Evolutionary conservation across 2,113 vertebrate genomes (phyloP), one percentile per base, ranked within the genome.

Genomic region (Oncorhynchus keta): DNA sequence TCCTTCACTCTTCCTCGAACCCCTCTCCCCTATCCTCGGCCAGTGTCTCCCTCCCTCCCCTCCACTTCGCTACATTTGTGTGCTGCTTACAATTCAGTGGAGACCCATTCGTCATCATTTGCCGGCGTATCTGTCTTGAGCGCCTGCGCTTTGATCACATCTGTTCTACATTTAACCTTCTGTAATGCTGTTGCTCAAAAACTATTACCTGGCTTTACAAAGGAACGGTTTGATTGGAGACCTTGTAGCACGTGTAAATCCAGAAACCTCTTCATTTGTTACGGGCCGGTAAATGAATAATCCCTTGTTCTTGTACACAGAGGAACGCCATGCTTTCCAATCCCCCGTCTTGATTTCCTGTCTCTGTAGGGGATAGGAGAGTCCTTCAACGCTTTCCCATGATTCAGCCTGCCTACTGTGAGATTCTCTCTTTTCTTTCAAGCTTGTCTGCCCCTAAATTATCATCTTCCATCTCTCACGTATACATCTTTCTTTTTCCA

Each of bases 51-150:
- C 22, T 22, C 49, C 68, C 39, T 45, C 9, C 32, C 32, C 32
- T 91, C 90, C 91, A 92, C 91, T 81, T 94, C 84, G 95, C 95
- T 95, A 96, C 95, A 96, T 96, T 97, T 91, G 92, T 95, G 95
- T 95, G 91, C 92, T 94, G 86, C 95, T 97, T 97, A 95, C 95
- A 94, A 91, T 95, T 96, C 96, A 94, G 90, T 93, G 85, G 96
- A 96, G 96, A 96, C 93, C 91, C 95, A 97, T 99, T 97, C 95
- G 97, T 99, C 97, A 98, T 97, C 97, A 97, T 99, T 98, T 97
- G 95, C 95, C 92, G 94, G 93, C 89, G 91, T 96, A 97, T 96
- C 95, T 96, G 95, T 96, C 96, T 95, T 92, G 93, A 94, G 88
- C 95, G 95, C 94, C 93, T 90, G 80, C 90, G 94, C 97, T 98